Conservation (phyloP, 2,797 vertebrate species). For the Sebastes variabilis region DNA sequence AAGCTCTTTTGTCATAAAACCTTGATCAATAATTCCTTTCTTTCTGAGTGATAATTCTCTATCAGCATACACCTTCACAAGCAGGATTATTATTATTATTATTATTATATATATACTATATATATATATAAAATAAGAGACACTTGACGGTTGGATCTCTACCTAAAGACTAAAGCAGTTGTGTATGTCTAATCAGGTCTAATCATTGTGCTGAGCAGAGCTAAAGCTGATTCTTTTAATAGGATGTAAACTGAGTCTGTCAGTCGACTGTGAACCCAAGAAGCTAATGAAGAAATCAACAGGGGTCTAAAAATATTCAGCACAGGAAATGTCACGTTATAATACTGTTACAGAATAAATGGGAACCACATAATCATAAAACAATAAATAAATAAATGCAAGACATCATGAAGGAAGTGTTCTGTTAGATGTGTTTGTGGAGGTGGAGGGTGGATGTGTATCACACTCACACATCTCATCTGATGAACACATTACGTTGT, state of each 20-base stretch:
- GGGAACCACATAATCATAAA: constrained; percentile 1
- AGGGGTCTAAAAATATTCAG: constrained; percentile 37
- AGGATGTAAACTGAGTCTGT: constrained; percentile 1
- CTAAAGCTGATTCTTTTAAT: constrained; percentile 30
- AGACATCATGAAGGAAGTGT: neutral
- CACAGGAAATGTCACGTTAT: constrained; percentile 16
- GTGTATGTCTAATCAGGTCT: neutral
- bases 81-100: neutral
- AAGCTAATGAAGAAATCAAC: constrained; percentile 43
- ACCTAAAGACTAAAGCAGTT: neutral
- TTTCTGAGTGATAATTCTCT: neutral
- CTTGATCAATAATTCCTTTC: neutral
- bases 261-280: constrained; percentile 14
- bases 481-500: neutral
- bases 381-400: neutral
- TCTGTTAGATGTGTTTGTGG: neutral
- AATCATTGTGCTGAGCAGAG: constrained; percentile 23
- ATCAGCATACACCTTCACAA: neutral
- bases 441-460: neutral
- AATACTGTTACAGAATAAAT: neutral
- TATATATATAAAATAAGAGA: neutral
- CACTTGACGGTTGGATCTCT: neutral
- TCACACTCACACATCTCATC: neutral
- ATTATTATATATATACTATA: neutral
- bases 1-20: neutral